phyloP scores from a whole-genome alignment of 2,113 vertebrate species.

The Condylura cristata region DNA sequence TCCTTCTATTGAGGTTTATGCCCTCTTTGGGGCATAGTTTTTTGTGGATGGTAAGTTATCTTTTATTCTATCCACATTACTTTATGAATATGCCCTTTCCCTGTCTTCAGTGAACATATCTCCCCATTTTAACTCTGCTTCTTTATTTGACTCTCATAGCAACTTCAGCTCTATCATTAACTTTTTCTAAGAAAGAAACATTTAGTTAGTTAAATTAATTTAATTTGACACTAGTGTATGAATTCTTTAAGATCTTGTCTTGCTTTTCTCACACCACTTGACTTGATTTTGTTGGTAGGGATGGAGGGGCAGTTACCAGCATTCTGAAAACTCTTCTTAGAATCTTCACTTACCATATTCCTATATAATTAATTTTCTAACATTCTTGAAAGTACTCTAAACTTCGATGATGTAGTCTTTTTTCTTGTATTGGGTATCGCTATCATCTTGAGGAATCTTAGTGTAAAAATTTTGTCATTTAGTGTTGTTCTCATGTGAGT shows the following conservation, averaged over 20 bases:
- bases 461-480: background rate
- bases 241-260: background rate
- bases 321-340: background rate
- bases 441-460: background rate
- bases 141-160: background rate
- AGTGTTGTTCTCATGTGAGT: background rate
- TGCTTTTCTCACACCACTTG: background rate
- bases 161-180: background rate
- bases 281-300: background rate
- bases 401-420: background rate
- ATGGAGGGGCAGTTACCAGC: background rate
- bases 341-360: background rate
- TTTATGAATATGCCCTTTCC: background rate
- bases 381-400: background rate
- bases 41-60: background rate
- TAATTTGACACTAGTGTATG: background rate
- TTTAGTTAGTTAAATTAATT: no score
- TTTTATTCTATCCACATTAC: background rate
- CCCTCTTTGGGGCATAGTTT: background rate
- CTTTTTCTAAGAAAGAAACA: background rate
- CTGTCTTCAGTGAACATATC: background rate
- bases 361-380: background rate
- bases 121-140: background rate
- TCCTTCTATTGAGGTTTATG: background rate
- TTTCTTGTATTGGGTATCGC: background rate